These are phyloP conservation scores for Uloborus diversus DNA, from an alignment of 1,140 invertebrate genomes.

Conservation along the genomic window DNA sequence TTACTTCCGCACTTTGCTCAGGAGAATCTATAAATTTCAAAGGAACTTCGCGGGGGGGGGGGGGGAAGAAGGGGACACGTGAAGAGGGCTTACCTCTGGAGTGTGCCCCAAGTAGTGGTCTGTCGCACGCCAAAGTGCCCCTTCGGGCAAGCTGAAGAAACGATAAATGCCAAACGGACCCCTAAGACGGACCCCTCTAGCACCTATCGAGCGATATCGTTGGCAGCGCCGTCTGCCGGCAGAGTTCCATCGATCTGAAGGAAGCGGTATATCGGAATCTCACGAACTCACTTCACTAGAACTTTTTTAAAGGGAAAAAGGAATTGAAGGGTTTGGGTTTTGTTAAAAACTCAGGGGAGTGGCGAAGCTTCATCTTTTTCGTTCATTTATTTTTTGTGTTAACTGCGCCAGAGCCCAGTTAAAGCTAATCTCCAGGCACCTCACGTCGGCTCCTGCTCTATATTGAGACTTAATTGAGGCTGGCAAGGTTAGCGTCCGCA, in stretches of 20 bases:
- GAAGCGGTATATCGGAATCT: slow-evolving; percentile 43
- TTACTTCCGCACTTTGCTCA: background rate
- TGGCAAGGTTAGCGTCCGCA: too few species aligned
- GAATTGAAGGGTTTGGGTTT: slow-evolving; percentile 53
- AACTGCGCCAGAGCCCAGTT: slow-evolving; percentile 6
- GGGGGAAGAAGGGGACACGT: background rate
- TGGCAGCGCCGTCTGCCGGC: slow-evolving; percentile 19
- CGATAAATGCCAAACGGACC: slow-evolving; percentile 15
- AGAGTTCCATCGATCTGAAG: slow-evolving; percentile 25
- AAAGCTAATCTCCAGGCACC: slow-evolving; percentile 8
- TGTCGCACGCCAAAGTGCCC: slow-evolving; percentile 12
- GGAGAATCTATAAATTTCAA: too few species aligned
- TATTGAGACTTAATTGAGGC: too few species aligned
- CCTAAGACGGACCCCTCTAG: slow-evolving; percentile 21
- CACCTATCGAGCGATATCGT: slow-evolving; percentile 37
- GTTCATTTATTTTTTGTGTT: slow-evolving; percentile 10
- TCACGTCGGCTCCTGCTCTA: too few species aligned
- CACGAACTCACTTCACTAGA: slow-evolving; percentile 40
- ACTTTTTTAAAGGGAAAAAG: slow-evolving; percentile 27
- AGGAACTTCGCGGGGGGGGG: too few species aligned
- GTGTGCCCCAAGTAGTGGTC: background rate
- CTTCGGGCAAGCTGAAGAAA: slow-evolving; percentile 17
- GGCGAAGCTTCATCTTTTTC: background rate
- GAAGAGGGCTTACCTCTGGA: slow-evolving; percentile 17
- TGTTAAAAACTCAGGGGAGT: slow-evolving; percentile 53